These are phyloP conservation scores for Takifugu flavidus DNA, from an alignment of 2,113 vertebrate species.

Conservation along the genomic window DNA sequence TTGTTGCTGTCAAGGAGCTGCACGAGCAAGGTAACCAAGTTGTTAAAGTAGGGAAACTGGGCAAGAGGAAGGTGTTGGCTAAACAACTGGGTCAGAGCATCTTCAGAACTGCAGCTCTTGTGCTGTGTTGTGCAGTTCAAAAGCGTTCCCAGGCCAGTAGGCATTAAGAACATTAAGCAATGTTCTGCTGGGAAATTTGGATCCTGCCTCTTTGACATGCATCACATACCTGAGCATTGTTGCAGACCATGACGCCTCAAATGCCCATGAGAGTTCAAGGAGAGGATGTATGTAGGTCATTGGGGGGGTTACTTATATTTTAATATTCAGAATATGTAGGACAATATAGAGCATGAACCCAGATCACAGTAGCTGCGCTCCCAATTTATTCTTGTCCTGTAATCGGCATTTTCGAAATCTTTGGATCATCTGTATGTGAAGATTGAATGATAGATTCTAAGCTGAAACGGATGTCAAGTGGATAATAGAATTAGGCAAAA, in stretches of 20 bases:
- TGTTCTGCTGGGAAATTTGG: conserved; percentile 20
- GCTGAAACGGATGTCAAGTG: conserved; percentile 29
- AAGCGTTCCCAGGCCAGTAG: too few relatives aligned
- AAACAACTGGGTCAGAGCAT: too few relatives aligned
- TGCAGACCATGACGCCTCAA: too few relatives aligned
- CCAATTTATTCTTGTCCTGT: background rate
- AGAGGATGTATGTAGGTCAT: conserved; percentile 53
- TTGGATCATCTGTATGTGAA: conserved; percentile 7
- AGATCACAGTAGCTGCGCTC: conserved; percentile 23
- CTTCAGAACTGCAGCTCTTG: too few relatives aligned
- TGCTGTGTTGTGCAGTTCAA: too few relatives aligned
- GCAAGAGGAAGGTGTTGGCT: too few relatives aligned
- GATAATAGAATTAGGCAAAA: conserved; percentile 47
- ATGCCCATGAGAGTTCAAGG: conserved; percentile 60
- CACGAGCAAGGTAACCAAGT: conserved; percentile 85
- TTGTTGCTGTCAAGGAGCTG: conserved; percentile 84
- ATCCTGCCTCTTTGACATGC: conserved; percentile 24
- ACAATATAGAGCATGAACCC: conserved; percentile 29
- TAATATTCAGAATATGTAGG: conserved; percentile 40
- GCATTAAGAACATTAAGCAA: too few relatives aligned
- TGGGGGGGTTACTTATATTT: conserved; percentile 22
- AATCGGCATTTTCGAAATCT: conserved; percentile 30
- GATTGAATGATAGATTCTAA: conserved; percentile 40
- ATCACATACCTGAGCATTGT: too few relatives aligned
- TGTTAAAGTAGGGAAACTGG: background rate